Conservation (phyloP, 2,113 vertebrate genomes). For the Lampris incognitus region DNA sequence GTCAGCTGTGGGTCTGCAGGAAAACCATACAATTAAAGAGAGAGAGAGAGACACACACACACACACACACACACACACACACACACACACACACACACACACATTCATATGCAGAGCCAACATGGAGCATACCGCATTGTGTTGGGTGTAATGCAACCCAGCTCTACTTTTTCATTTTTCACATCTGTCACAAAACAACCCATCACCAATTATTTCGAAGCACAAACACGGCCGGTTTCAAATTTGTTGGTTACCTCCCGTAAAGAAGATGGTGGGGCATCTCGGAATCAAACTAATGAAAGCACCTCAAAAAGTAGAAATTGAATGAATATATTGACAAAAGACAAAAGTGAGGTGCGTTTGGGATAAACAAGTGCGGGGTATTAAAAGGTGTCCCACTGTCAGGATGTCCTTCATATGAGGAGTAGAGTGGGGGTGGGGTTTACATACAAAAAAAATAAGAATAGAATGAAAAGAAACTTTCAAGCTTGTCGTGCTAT, state of each 20-base stretch:
- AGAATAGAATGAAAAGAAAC: neutral
- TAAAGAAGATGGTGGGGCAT: constrained; percentile 77
- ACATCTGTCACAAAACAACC: constrained; percentile 81
- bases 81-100: neutral
- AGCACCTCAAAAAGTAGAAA: constrained; percentile 78
- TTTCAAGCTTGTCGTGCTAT: neutral
- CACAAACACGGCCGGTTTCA: constrained; percentile 75
- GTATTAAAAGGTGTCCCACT: constrained; percentile 49
- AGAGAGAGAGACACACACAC: too few relatives aligned
- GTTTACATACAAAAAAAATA: neutral
- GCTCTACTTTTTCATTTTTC: constrained; percentile 58
- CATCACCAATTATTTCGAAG: constrained; percentile 82
- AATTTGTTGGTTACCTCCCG: constrained; percentile 79
- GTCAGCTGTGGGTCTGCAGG: constrained; percentile 78
- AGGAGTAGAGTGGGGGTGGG: neutral
- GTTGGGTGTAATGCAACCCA: constrained; percentile 66
- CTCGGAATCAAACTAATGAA: constrained; percentile 80
- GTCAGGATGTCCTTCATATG: constrained; percentile 48
- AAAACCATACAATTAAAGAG: constrained; percentile 83
- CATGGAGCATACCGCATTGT: constrained; percentile 70
- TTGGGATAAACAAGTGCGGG: constrained; percentile 64
- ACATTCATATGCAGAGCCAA: constrained; percentile 79
- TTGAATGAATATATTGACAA: constrained; percentile 80
- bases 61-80: constrained; percentile 35
- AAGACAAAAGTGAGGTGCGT: constrained; percentile 55